Conservation (phyloP, 2,113 vertebrate genomes). For the Bettongia penicillata region DNA sequence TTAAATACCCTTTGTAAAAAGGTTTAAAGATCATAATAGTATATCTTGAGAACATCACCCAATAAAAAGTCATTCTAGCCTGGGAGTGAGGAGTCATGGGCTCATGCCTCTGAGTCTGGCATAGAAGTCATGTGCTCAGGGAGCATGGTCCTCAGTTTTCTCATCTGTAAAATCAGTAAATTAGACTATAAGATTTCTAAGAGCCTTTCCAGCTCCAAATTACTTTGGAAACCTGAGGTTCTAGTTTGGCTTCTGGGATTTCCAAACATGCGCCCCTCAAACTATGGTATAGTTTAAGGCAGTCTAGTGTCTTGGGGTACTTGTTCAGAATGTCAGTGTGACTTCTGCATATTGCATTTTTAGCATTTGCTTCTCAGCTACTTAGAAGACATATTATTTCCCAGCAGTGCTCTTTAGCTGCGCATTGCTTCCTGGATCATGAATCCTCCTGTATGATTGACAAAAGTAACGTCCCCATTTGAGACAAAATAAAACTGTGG, state of each 20-base stretch:
- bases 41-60: background rate
- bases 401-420: conserved; percentile 42
- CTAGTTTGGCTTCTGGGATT: background rate
- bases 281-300: background rate
- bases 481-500: conserved; percentile 43
- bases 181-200: background rate
- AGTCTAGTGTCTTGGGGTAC: background rate
- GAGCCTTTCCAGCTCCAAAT: background rate
- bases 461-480: conserved; percentile 41
- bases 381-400: conserved; percentile 40
- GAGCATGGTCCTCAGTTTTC: background rate
- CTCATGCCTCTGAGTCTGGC: background rate
- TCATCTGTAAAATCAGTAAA: background rate
- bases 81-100: background rate
- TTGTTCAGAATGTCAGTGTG: conserved; percentile 8
- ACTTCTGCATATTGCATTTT: background rate
- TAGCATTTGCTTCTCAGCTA: conserved; percentile 23
- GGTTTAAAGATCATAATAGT: background rate
- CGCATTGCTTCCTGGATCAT: conserved; percentile 30
- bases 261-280: background rate
- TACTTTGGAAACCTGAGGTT: background rate
- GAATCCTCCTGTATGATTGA: conserved; percentile 42
- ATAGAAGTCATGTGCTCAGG: background rate
- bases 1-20: background rate
- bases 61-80: background rate